Percentiles rank a stretch among this genome's conserved stretches.
Conservation (phyloP, 2,113 vertebrate species). For the Nettapus auritus region DNA sequence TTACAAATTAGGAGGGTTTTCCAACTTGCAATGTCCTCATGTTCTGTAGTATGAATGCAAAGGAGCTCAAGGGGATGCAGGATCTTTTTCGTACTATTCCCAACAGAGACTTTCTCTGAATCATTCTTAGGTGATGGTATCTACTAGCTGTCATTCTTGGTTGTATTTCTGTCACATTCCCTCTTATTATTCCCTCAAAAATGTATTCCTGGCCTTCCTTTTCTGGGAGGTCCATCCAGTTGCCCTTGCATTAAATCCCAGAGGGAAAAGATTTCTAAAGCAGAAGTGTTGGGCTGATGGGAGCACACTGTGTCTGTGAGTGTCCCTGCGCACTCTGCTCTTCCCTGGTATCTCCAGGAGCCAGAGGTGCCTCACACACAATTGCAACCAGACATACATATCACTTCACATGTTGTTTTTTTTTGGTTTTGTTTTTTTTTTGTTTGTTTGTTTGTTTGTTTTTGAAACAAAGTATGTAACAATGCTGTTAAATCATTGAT, state of each 20-base stretch:
- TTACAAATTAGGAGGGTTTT: accelerated
- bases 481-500: not conserved
- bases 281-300: not conserved
- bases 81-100: not conserved
- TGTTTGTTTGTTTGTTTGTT: not conserved
- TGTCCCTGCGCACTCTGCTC: not conserved
- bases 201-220: not conserved
- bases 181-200: conserved; percentile 9
- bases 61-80: not conserved
- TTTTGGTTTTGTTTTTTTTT: not conserved
- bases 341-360: not conserved
- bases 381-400: accelerated
- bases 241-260: not conserved
- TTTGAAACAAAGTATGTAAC: not conserved
- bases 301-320: accelerated
- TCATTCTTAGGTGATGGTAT: not conserved
- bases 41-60: not conserved
- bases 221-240: not conserved
- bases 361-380: not conserved
- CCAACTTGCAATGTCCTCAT: not conserved
- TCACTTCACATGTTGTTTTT: not conserved
- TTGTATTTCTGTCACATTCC: not conserved
- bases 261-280: not conserved
- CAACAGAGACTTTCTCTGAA: not conserved
- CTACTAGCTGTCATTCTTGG: conserved; percentile 6